These are phyloP conservation scores for Ennomos erosarius DNA, from an alignment of 2,888 invertebrate species.

Conservation along the genomic window DNA sequence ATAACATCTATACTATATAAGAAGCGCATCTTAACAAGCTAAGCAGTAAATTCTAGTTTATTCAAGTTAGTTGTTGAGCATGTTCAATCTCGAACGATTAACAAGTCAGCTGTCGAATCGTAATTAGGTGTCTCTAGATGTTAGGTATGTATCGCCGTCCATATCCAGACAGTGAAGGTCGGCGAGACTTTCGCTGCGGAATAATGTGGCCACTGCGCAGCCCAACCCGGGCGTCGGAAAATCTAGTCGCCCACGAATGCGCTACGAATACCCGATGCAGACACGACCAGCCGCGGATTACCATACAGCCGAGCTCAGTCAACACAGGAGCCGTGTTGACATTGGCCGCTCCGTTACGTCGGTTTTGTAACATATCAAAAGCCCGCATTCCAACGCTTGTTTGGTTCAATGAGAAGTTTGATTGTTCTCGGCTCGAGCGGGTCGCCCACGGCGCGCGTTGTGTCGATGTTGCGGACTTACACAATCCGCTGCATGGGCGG, in stretches of 20 bases:
- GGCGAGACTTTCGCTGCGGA: conserved; percentile 79
- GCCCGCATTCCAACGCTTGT: conserved; percentile 74
- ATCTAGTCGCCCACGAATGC: conserved; percentile 75
- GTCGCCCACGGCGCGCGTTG: conserved; percentile 63
- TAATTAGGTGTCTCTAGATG: conserved; percentile 70
- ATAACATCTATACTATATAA: conserved; percentile 41
- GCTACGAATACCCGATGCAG: conserved; percentile 59
- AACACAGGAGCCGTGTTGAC: conserved; percentile 76
- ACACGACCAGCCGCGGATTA: conserved; percentile 59
- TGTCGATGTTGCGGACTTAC: conserved; percentile 70
- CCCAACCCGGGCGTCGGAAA: conserved; percentile 72
- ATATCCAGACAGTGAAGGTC: conserved; percentile 81
- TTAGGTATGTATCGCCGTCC: conserved; percentile 69
- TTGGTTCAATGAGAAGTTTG: conserved; percentile 67
- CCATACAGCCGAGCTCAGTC: conserved; percentile 70
- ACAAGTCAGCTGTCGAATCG: conserved; percentile 51
- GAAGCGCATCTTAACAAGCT: conserved; percentile 39
- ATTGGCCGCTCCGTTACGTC: conserved; percentile 77
- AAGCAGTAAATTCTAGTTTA: conserved; percentile 40
- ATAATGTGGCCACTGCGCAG: conserved; percentile 60
- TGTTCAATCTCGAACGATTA: conserved; percentile 41
- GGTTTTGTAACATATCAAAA: conserved; percentile 80
- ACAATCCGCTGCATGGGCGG: conserved; percentile 58
- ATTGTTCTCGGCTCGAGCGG: conserved; percentile 73
- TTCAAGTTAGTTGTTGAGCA: conserved; percentile 36